These are phyloP conservation scores for Lasioglossum morio DNA, from an alignment of 2,888 invertebrate genomes.

Conservation along the genomic window DNA sequence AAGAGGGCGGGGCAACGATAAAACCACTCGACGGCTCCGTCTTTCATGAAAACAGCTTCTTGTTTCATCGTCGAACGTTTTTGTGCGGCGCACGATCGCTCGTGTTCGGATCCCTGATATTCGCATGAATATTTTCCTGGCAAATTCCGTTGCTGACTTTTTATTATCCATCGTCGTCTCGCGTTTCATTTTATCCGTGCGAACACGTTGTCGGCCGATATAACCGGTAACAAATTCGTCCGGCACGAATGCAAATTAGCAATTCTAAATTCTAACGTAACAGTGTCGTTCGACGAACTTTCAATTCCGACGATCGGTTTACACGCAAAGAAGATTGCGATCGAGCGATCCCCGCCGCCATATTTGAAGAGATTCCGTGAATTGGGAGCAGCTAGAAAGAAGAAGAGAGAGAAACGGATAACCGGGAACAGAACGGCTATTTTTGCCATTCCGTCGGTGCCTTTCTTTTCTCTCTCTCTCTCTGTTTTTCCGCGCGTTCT, in stretches of 20 bases:
- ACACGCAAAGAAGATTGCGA: not conserved
- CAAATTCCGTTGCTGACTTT: not conserved
- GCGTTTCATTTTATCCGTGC: not conserved
- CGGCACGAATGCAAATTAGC: too few species aligned
- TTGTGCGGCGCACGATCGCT: not conserved
- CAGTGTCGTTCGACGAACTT: too few species aligned
- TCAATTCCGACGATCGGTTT: not conserved
- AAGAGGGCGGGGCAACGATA: conserved; percentile 15
- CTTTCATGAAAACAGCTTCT: conserved; percentile 31
- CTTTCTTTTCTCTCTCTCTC: conserved; percentile 43
- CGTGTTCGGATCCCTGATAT: not conserved
- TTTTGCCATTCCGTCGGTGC: conserved; percentile 50
- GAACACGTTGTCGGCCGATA: not conserved
- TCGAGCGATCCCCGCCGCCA: conserved; percentile 27
- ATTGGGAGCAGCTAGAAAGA: conserved; percentile 24
- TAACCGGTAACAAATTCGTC: not conserved
- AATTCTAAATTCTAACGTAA: too few species aligned
- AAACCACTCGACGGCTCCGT: conserved; percentile 21
- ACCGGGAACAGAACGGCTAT: conserved; percentile 44
- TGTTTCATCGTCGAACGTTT: conserved; percentile 20
- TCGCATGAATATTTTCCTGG: not conserved
- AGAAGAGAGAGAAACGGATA: not conserved
- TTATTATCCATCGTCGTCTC: not conserved
- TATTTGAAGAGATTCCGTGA: conserved; percentile 46
- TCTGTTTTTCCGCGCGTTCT: conserved; percentile 39